Evolutionary conservation across 1,140 invertebrate species (phyloP), one percentile per base, ranked within the genome.

Genomic region (Drosophila parabipectinata): DNA sequence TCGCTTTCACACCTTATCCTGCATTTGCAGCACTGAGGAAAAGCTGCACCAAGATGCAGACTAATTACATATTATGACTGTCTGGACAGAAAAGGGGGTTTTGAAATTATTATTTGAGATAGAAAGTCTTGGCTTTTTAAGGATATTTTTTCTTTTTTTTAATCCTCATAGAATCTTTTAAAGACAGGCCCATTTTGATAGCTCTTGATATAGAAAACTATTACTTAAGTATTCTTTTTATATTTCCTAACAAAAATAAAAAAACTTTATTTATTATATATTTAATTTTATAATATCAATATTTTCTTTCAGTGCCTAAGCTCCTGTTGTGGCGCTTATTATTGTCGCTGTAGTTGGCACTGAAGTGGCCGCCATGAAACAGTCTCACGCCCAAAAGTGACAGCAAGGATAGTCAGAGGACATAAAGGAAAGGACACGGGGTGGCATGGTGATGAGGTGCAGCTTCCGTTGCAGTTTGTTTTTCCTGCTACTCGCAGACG

Each of bases 381-480:
- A 85, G 77, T 85, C 21, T n/a, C 12, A 28, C 12, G 34, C 72
- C 72, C 57, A 72, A 82, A 80, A 74, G 63, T 77, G 77, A 74
- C 80, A 83, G 48, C 15, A 8, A 47, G 15, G 44, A 47, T 47
- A 61, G 80, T 37, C 78, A 58, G 47, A 56, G 64, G 55, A 37
- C 58, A 69, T 41, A 48, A 58, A 28, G 21, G 26, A 48, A 58
- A 26, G 21, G 26, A 48, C 14, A 37, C 47, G 37, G 41, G 47
- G 39, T 58, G 51, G 21, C 45, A 41, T 34, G 41, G 47, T 45
- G 55, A 74, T 63, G 73, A 81, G 77, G 77, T 80, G 77, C 77
- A 64, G 81, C 81, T 85, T 87, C 81, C 81, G 81, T 59, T 85
- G 81, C 82, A 85, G 81, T 81, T 85, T 84, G 67, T 80, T 84